phyloP scores from a whole-genome alignment of 2,888 invertebrate genomes.

The Galerucella pusilla region DNA sequence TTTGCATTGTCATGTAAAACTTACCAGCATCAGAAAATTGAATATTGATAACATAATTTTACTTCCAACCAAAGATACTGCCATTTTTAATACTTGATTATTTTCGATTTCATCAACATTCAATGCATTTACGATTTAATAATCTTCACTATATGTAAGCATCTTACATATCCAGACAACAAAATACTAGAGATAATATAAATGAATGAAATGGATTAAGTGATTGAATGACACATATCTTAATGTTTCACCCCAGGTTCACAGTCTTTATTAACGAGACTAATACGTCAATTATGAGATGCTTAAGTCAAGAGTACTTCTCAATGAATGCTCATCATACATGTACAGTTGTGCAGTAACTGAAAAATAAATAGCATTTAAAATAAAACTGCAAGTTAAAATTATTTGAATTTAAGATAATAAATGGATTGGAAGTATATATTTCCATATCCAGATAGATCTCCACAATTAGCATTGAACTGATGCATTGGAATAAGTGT shows the following conservation, averaged over 20 bases:
- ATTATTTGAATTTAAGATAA: no score
- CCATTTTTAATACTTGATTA: conserved; percentile 47
- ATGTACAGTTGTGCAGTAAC: background rate
- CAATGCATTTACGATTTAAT: background rate
- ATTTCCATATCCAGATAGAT: no score
- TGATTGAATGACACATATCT: conserved; percentile 35
- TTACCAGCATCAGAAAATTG: conserved; percentile 75
- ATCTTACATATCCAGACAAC: conserved; percentile 20
- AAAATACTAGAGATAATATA: conserved; percentile 30
- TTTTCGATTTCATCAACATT: background rate
- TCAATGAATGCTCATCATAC: conserved; percentile 4
- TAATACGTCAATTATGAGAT: conserved; percentile 39
- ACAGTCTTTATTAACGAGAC: conserved; percentile 44
- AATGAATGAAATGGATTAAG: conserved; percentile 25
- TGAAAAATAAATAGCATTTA: background rate
- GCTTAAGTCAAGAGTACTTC: conserved; percentile 18
- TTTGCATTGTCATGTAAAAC: conserved; percentile 52
- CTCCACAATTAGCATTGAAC: no score
- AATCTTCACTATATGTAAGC: conserved; percentile 27
- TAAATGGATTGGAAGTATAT: no score
- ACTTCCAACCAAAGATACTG: conserved; percentile 67
- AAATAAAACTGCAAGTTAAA: no score
- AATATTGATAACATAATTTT: conserved; percentile 75
- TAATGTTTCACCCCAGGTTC: conserved; percentile 28
- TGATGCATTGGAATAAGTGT: no score